Conservation (phyloP, 2,113 vertebrate genomes). For the Phyllostomus hastatus region DNA sequence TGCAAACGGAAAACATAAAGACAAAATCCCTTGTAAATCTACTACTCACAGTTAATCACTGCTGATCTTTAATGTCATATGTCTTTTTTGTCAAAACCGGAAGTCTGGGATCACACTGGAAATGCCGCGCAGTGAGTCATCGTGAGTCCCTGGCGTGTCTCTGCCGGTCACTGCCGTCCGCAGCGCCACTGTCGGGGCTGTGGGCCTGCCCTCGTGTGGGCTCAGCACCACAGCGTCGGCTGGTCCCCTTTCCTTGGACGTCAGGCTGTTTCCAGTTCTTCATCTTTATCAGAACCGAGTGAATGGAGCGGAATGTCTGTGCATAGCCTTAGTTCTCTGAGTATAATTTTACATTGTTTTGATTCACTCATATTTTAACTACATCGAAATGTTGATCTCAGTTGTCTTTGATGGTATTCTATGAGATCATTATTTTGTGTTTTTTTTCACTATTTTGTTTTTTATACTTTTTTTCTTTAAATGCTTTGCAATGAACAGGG, state of each 20-base stretch:
- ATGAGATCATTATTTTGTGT: background rate
- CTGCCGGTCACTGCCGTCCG: background rate
- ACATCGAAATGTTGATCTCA: background rate
- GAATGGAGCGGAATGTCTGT: background rate
- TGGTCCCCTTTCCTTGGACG: background rate
- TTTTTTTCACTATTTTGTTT: conserved; percentile 10
- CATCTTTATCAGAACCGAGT: background rate
- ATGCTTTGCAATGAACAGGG: conserved; percentile 2
- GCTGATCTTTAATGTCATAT: background rate
- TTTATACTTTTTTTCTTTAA: conserved; percentile 35
- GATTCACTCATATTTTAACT: conserved; percentile 16
- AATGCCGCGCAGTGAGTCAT: background rate
- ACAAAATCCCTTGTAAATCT: background rate
- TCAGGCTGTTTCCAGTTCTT: background rate
- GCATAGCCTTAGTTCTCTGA: background rate
- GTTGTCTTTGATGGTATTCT: background rate
- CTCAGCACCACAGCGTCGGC: background rate
- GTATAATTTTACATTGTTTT: background rate
- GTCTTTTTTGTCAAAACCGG: background rate
- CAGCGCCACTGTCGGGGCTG: background rate
- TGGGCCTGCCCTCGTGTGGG: background rate
- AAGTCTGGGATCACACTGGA: background rate
- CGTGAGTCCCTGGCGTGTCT: background rate
- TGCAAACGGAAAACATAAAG: background rate
- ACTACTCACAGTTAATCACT: background rate